Percentiles rank a stretch among this genome's conserved stretches.
These are phyloP conservation scores for Tragulus kanchil DNA, from an alignment of 2,113 vertebrate species.

Conservation along the genomic window DNA sequence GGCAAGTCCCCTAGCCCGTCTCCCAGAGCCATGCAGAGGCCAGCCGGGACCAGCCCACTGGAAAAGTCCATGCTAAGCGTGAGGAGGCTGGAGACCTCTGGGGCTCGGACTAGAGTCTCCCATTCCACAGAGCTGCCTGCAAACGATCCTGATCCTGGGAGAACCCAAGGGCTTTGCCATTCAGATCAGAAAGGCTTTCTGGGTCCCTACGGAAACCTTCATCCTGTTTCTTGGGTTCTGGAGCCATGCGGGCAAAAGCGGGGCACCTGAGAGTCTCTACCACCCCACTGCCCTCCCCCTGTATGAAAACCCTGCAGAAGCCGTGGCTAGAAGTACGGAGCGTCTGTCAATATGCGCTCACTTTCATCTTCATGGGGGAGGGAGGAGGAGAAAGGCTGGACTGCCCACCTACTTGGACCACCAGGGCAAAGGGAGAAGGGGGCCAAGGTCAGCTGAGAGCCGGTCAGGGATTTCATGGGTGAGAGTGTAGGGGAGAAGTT, in stretches of 20 bases:
- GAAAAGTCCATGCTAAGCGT: background rate
- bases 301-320: constrained; percentile 82
- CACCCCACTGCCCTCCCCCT: rapidly evolving
- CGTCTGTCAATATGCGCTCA: constrained; percentile 84
- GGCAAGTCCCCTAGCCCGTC: rapidly evolving
- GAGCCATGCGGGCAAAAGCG: background rate
- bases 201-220: background rate
- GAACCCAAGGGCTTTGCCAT: background rate
- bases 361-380: constrained; percentile 90
- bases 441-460: background rate
- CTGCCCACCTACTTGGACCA: background rate
- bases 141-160: background rate
- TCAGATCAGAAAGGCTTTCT: background rate
- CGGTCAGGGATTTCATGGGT: rapidly evolving
- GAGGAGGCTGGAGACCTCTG: background rate
- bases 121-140: background rate
- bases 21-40: background rate
- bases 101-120: too few relatives aligned
- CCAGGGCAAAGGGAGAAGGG: background rate
- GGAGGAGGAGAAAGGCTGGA: rapidly evolving
- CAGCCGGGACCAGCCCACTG: background rate
- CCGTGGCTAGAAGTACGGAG: constrained; percentile 84
- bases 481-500: too few relatives aligned
- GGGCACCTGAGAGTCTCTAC: background rate
- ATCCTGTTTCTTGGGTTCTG: background rate